Conservation (phyloP, 1,140 invertebrate genomes). For the Magallana angulata region DNA sequence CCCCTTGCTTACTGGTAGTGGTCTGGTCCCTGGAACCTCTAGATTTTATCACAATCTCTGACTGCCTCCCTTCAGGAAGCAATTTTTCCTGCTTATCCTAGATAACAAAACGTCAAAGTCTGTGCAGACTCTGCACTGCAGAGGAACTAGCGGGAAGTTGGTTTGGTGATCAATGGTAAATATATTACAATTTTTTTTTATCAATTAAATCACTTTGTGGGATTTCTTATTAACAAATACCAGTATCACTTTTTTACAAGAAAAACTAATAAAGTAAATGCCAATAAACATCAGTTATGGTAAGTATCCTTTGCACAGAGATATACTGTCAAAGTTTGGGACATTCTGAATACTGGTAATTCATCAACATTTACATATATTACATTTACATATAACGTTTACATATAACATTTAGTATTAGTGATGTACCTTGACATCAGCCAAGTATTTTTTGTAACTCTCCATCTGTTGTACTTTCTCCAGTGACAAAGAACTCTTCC, state of each 20-base stretch:
- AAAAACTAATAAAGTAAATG: too few relatives aligned
- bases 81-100: background rate
- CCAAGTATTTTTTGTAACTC: conserved; percentile 54
- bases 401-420: background rate
- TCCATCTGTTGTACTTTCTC: conserved; percentile 56
- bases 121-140: too few relatives aligned
- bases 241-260: too few relatives aligned
- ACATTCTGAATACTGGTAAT: too few relatives aligned
- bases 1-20: background rate
- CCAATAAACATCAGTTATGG: too few relatives aligned
- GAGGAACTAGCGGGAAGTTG: too few relatives aligned
- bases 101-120: background rate
- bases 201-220: background rate
- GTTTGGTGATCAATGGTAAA: background rate
- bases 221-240: background rate
- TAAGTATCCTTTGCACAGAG: too few relatives aligned
- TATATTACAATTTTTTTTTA: too few relatives aligned
- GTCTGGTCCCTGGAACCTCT: background rate
- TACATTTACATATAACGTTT: background rate
- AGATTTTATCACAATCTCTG: background rate
- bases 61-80: background rate
- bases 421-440: conserved; percentile 53
- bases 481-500: conserved; percentile 60
- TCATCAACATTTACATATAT: background rate
- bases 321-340: too few relatives aligned